Evolutionary conservation across 1,140 invertebrate genomes (phyloP).

Genomic region (Aphaenogaster floridana): DNA sequence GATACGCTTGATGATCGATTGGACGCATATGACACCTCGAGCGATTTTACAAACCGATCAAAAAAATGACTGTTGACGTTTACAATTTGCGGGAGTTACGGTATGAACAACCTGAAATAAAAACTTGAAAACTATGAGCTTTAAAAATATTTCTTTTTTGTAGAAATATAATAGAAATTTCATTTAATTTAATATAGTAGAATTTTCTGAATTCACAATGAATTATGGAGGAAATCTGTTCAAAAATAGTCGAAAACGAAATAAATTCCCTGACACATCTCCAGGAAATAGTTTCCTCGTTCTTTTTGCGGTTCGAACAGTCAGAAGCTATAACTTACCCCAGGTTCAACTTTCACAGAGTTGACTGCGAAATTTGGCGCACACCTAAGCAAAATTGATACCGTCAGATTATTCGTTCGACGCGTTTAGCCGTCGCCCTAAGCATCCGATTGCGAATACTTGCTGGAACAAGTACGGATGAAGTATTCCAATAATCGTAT

Average conservation of each 20-base stretch:
- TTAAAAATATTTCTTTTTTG: neutral
- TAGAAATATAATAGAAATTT: neutral
- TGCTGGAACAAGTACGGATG: constrained; percentile 69
- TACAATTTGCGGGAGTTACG: constrained; percentile 12
- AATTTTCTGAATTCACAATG: neutral
- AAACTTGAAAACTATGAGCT: too few species aligned
- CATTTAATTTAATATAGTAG: neutral
- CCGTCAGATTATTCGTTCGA: constrained; percentile 35
- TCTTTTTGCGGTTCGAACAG: neutral
- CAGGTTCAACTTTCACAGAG: neutral
- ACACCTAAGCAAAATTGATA: constrained; percentile 51
- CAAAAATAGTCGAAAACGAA: neutral
- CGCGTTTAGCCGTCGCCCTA: constrained; percentile 7
- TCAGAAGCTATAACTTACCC: neutral
- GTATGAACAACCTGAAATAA: too few species aligned
- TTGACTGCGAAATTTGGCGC: constrained; percentile 20
- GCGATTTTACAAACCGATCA: neutral
- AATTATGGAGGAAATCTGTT: neutral
- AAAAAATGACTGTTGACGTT: neutral
- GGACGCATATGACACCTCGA: constrained; percentile 1
- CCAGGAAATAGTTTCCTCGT: neutral
- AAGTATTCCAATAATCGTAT: constrained; percentile 77
- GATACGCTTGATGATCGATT: constrained; percentile 26
- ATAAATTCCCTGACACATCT: neutral
- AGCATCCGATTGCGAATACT: constrained; percentile 68